Base-by-base conservation (phyloP, 2,797 vertebrate species). In the Ctenochaetus hawaiiensis region DNA sequence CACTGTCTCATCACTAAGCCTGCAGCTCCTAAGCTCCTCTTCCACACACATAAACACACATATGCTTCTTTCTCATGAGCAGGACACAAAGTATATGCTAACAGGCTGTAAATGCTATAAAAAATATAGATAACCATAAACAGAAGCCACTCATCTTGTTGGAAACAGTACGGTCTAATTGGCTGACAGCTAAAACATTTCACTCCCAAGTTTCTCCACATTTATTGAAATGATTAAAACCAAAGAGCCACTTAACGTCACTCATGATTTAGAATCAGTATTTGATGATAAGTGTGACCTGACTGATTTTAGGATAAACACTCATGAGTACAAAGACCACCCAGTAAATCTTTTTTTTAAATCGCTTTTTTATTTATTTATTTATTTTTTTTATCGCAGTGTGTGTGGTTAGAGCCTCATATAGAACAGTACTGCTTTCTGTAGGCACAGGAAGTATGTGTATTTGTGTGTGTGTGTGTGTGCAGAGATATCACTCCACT, bases 401-500 rank as follows among this genome's bases (percentile, higher is more conserved):
- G 56, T 54, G 30, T 60, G 76, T 49, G 51, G 54, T 67, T 52
- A 52, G 2, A 62, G 48, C 41, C 61, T 30, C 11, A 67, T 41
- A 17, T 41, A 61, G 54, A 52, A 66, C 17, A 66, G 34, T 67
- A 47, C 82, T 86, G 88, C 69, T 81, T 77, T 60, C 62, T 84
- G 82, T 88, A 83, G 78, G 75, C 57, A 75, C 72, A 87, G 87
- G 79, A 88, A 81, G 66, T 67, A 26, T 70, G 82, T 88, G 76
- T 78, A 37, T 65, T n/a, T 60, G 37, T 39, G 76, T 71, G 58
- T 44, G 37, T 61, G 37, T 43, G 57, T 20, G 34, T 13, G 39
- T 69, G 45, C 59, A 43, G 78, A 78, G 80, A 88, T 87, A 83
- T 83, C 78, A 82, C 87, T 73, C 37, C 91, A 90, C 85, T 81